Percentiles rank a stretch among this genome's conserved stretches.
phyloP scores from a whole-genome alignment of 2,888 invertebrate species.

The Melanostoma mellinum region DNA sequence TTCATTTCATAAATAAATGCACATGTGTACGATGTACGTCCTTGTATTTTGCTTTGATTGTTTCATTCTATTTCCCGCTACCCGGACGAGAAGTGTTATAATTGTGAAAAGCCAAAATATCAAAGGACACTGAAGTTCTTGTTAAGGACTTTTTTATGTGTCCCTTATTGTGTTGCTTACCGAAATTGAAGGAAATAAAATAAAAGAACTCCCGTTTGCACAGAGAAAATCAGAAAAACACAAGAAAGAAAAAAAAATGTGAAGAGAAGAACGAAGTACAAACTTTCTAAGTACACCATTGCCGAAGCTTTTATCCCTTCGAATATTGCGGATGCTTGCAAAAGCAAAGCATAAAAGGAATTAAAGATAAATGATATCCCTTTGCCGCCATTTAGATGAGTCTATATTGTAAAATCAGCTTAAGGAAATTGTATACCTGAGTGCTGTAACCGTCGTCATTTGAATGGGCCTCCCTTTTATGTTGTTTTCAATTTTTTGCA shows the following conservation, averaged over 20 bases:
- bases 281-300: slow-evolving; percentile 61
- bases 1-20: slow-evolving; percentile 43
- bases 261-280: slow-evolving; percentile 4
- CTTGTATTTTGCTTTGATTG: slow-evolving; percentile 61
- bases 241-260: neutral
- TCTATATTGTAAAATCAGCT: slow-evolving; percentile 66
- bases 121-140: slow-evolving; percentile 65
- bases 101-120: slow-evolving; percentile 66
- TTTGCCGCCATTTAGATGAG: slow-evolving; percentile 65
- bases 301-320: slow-evolving; percentile 55
- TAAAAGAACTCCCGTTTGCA: slow-evolving; percentile 35
- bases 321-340: slow-evolving; percentile 41
- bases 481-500: slow-evolving; percentile 28
- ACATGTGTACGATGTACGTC: slow-evolving; percentile 45
- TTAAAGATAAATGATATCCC: slow-evolving; percentile 67
- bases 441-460: slow-evolving; percentile 52
- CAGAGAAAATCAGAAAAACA: neutral
- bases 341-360: slow-evolving; percentile 20
- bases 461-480: slow-evolving; percentile 54
- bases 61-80: slow-evolving; percentile 6
- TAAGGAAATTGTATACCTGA: slow-evolving; percentile 66
- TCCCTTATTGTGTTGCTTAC: slow-evolving; percentile 56
- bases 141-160: slow-evolving; percentile 52
- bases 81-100: slow-evolving; percentile 45
- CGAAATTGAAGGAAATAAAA: slow-evolving; percentile 63